Evolutionary conservation across 2,113 vertebrate species (phyloP), one percentile per base, ranked within the genome.

Genomic region (Bubalus kerabau): DNA sequence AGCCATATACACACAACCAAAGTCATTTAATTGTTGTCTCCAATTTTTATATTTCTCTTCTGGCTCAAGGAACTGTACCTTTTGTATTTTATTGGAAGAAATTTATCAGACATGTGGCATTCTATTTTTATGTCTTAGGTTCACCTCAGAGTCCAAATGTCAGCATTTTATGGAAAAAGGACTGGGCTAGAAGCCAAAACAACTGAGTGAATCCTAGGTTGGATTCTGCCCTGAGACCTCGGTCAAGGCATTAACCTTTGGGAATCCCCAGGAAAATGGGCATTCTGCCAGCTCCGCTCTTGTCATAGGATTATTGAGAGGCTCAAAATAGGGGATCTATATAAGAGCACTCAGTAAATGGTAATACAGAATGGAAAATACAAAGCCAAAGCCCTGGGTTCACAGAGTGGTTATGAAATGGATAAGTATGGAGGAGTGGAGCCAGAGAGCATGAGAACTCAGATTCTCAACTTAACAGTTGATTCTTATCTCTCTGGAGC

Each of bases 71-170:
- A 84, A 46, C 9, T 7, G 54, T 32, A 14, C 60, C 50, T 98
- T 97, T 95, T 84, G 91, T 88, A 82, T 90, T 90, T 80, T 92
- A 26, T 43, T 91, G 15, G 67, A 96, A 91, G 46, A 83, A 86
- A 91, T 95, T 96, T 92, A 80, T 97, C 94, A 94, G 76, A 78
- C 16, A 23, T 19, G 28, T 36, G 7, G 9, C 40, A 21, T 92
- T 98, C 92, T 97, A 91, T 91, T 97, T 98, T 97, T 97, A 94
- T 71, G 60, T 81, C 50, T 48, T 74, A 40, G 50, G 48, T 83
- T 71, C 67, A 87, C 86, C 87, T 89, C 56, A 48, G 85, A 88
- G 89, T 91, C 90, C 86, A 97, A 50, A 87, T 96, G 95, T 97
- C 94, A 97, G 91, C 82, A 94, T 81, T 96, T 96, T 86, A 59